Percentiles rank a stretch among this genome's conserved stretches.
phyloP scores from a whole-genome alignment of 2,888 invertebrate species.

The Pristionchus arcanus region DNA sequence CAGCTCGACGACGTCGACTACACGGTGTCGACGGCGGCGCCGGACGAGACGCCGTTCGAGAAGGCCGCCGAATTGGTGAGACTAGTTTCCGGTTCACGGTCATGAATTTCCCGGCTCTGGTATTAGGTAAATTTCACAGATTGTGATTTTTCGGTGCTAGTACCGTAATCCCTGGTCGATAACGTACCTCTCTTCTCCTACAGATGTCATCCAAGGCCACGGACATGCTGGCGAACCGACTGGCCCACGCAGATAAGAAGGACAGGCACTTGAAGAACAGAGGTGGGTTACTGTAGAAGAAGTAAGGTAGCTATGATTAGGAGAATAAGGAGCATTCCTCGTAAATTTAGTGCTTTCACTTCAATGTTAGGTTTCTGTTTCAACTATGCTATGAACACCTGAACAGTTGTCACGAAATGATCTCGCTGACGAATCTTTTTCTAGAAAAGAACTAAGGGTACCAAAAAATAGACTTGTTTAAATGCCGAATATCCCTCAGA shows the following conservation, averaged over 20 bases:
- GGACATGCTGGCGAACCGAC: not conserved
- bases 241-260: not conserved
- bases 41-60: not conserved
- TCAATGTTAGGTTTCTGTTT: not conserved
- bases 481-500: not conserved
- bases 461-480: too few relatives aligned
- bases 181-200: not conserved
- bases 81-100: not conserved
- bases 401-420: not conserved
- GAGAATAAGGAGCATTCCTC: too few relatives aligned
- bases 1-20: conserved; percentile 1
- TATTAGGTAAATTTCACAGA: too few relatives aligned
- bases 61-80: not conserved
- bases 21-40: not conserved
- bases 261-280: not conserved
- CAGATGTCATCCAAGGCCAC: not conserved
- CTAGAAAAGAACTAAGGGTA: too few relatives aligned
- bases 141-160: not conserved
- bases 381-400: not conserved
- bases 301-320: too few relatives aligned
- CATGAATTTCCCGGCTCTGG: not conserved
- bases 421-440: not conserved
- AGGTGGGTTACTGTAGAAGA: not conserved
- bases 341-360: too few relatives aligned
- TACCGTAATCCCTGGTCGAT: not conserved